Evolutionary conservation across 2,113 vertebrate species (phyloP).

Genomic region (Cryptotis parvus): DNA sequence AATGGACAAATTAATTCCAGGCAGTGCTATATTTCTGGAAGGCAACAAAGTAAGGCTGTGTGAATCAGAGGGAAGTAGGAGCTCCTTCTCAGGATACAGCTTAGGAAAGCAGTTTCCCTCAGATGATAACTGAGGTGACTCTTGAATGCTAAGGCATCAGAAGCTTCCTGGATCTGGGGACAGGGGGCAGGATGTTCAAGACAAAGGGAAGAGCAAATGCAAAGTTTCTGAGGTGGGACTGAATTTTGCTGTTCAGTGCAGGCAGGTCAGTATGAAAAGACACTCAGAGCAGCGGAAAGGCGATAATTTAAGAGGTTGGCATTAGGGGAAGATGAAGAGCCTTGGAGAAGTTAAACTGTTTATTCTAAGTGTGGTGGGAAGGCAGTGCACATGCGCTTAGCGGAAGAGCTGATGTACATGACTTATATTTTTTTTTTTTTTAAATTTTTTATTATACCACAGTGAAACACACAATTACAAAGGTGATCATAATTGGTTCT

Average conservation of each 20-base stretch:
- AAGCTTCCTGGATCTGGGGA: background rate
- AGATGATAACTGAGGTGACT: background rate
- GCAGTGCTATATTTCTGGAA: slow-evolving; percentile 27
- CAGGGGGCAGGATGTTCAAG: background rate
- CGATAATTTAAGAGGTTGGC: background rate
- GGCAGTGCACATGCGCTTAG: background rate
- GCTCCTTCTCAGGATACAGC: background rate
- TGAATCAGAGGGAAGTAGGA: background rate
- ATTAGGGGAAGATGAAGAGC: background rate
- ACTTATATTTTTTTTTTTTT: too few relatives aligned
- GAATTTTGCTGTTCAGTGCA: background rate
- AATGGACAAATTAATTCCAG: slow-evolving; percentile 26
- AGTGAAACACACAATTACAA: too few relatives aligned
- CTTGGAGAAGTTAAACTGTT: background rate
- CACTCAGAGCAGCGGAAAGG: background rate
- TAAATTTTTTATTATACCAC: too few relatives aligned
- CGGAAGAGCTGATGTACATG: background rate
- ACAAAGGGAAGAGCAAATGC: background rate
- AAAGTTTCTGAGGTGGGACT: background rate
- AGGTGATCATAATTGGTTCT: too few relatives aligned
- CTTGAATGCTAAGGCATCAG: background rate
- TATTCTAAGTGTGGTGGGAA: background rate
- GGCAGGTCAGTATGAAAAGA: background rate
- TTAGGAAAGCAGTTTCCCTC: background rate
- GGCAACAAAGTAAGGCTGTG: background rate